Conservation (phyloP, 2,797 vertebrate species). For the Anas acuta region DNA sequence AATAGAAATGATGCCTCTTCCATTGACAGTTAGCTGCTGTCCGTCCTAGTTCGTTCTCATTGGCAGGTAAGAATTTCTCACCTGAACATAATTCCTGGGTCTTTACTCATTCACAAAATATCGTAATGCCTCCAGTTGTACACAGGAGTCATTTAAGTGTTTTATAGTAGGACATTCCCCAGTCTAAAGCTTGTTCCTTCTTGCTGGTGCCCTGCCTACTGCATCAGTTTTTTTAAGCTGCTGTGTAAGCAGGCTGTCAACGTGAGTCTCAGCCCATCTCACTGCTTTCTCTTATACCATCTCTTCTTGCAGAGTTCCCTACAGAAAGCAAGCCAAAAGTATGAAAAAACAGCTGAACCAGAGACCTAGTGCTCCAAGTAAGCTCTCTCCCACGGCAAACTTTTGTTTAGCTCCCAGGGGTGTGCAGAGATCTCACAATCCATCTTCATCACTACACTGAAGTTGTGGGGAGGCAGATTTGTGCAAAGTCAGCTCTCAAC, state of each 20-base stretch:
- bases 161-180: background rate
- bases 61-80: background rate
- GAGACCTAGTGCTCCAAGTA: background rate
- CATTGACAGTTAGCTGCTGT: background rate
- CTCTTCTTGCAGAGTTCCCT: conserved; percentile 10
- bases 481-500: background rate
- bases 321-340: conserved; percentile 15
- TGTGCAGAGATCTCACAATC: background rate
- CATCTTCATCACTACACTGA: background rate
- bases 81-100: background rate
- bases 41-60: background rate
- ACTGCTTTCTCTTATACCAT: background rate
- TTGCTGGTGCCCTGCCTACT: background rate
- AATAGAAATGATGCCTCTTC: background rate
- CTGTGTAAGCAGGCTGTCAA: background rate
- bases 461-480: background rate
- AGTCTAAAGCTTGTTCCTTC: background rate
- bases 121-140: background rate
- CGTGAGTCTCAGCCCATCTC: background rate
- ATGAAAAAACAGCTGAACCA: background rate
- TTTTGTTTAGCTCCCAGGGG: background rate
- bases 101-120: background rate
- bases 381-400: background rate
- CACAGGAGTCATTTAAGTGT: background rate
- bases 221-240: background rate